Evolutionary conservation across 2,797 vertebrate genomes (phyloP), one percentile per base, ranked within the genome.

Genomic region (Pachyuromys duprasi): DNA sequence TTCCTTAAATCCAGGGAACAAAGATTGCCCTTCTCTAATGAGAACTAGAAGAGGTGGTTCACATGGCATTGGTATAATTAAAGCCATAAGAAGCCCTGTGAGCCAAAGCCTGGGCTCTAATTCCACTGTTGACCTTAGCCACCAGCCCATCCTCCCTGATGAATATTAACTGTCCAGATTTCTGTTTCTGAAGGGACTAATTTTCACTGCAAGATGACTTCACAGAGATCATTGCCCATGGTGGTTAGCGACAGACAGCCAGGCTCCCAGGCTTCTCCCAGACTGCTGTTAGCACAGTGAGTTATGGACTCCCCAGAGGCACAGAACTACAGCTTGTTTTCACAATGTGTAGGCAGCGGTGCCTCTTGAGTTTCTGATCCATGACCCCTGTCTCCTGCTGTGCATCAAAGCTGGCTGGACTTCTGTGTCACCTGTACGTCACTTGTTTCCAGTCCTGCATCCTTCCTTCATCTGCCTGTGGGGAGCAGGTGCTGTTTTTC

Each of bases 1-100:
- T 28, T 62, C 49, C 89, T 97, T 95, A 89, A 89, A 92, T 94
- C 42, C 55, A 83, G 53, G 93, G 22, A 49, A 57, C 90, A 78
- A 24, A 0, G 11, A 49, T 94, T 62, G 7, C 60, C 92, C 80
- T 91, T 87, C 81, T 78, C 75, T 62, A 82, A 93, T 26, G 83
- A 87, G 94, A 11, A 75, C 91, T 78, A 6, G 14, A 89, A 55
- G 76, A 28, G 90, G 79, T 91, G 74, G 91, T 94, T 95, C 94
- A 6, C 36, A 3, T 17, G 86, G 65, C 74, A 36, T 42, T 33
- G 49, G 31, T 8, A 8, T 84, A 92, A 74, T n/a, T 76, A 89
- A 82, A 45, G 89, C 39, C 62, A 65, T 72, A 26, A 86, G 53
- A 42, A 2, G 1, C 24, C 33, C 39, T 9, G 22, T 31, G 55